Conservation (phyloP, 2,888 invertebrate genomes). For the Lepas anatifera region DNA sequence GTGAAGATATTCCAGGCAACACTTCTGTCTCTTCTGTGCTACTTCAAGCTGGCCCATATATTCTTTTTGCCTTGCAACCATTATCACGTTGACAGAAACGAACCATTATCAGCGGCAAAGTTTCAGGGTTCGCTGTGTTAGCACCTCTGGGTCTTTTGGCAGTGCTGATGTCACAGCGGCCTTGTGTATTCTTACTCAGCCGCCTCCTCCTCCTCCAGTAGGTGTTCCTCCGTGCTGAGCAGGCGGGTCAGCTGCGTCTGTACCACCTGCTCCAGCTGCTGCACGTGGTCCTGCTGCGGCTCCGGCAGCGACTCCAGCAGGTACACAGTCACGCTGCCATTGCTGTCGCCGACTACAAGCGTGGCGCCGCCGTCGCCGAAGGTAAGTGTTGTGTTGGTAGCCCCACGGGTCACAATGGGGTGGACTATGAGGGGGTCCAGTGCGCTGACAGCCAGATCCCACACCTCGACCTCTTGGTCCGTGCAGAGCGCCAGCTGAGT, state of each 20-base stretch:
- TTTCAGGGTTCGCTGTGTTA: no score
- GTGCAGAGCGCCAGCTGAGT: slow-evolving; percentile 2
- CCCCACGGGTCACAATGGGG: background rate
- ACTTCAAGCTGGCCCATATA: no score
- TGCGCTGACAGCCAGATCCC: background rate
- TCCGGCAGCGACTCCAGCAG: background rate
- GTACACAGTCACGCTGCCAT: background rate
- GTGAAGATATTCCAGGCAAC: no score
- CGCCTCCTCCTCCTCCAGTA: background rate
- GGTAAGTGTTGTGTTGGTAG: background rate
- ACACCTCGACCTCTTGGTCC: slow-evolving; percentile 1
- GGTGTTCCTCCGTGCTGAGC: background rate
- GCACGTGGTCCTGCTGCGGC: background rate
- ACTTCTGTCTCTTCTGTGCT: no score
- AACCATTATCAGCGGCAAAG: no score
- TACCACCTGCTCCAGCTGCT: background rate
- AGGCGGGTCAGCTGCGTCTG: background rate
- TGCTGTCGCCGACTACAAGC: background rate
- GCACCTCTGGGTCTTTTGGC: no score
- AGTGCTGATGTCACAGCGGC: no score
- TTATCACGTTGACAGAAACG: no score
- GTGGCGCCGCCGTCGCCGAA: background rate
- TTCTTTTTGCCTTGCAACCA: no score
- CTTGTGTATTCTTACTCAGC: no score
- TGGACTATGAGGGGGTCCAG: slow-evolving; percentile 2